Conservation (phyloP, 2,113 vertebrate genomes). For the Oncorhynchus mykiss region DNA sequence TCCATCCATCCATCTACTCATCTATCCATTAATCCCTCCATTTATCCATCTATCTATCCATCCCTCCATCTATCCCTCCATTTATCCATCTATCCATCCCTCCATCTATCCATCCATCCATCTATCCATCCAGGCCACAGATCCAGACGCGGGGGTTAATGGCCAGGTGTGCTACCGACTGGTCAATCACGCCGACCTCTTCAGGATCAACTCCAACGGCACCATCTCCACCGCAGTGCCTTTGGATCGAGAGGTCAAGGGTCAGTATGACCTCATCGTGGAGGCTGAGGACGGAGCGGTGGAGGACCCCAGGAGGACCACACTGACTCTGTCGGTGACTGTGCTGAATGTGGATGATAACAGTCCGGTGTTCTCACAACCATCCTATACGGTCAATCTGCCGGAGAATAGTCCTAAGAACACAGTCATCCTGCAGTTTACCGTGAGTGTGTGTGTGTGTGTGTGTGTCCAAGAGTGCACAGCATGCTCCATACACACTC, state of each 20-base stretch:
- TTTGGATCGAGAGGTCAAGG: conserved; percentile 84
- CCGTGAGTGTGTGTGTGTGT: conserved; percentile 66
- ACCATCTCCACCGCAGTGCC: conserved; percentile 84
- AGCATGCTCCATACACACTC: no score
- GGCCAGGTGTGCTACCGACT: conserved; percentile 89
- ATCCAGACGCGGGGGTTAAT: conserved; percentile 87
- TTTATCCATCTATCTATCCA: fast-evolving
- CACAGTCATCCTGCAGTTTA: conserved; percentile 81
- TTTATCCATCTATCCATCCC: no score
- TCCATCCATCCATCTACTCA: fast-evolving
- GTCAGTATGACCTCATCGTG: conserved; percentile 84
- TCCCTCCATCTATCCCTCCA: no score
- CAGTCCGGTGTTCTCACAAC: conserved; percentile 87
- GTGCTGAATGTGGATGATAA: conserved; percentile 95
- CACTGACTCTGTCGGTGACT: conserved; percentile 78
- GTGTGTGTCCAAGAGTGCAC: neutral
- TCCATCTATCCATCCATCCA: neutral
- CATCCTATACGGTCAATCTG: conserved; percentile 78
- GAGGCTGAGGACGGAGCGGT: conserved; percentile 86
- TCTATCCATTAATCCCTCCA: fast-evolving
- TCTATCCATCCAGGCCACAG: conserved; percentile 78
- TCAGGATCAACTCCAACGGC: conserved; percentile 88
- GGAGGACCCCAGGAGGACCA: conserved; percentile 80
- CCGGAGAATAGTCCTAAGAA: conserved; percentile 87
- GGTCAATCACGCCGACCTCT: conserved; percentile 84